Base-by-base conservation (phyloP, 2,113 vertebrate genomes). In the Actinemys pallida region DNA sequence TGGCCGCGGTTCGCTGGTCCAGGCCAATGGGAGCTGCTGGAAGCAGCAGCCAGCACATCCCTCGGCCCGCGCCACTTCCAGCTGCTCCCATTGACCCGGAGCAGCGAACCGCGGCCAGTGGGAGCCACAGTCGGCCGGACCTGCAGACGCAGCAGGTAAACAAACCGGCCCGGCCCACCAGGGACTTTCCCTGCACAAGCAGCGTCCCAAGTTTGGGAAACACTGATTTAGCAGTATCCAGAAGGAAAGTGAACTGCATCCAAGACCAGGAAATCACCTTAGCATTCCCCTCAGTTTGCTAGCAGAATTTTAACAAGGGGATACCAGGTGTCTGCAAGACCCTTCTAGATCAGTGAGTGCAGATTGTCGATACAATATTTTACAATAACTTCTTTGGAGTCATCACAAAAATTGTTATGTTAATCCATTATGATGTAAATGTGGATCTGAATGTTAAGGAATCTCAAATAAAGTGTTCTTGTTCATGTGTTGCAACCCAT, bases 271-370 rank as follows among this genome's bases (percentile, higher is more conserved):
- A 94, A 97, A 89, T 89, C 84, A 92, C 89, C 59, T 80, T 47
- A 59, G 78, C 59, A 78, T 87, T 86, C 87, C 83, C 88, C 47
- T 93, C 89, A 92, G 86, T 31, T 93, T 92, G 84, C 0, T 2
- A 93, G 42, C 27, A 92, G 92, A 90, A 96, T 95, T 94, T 94
- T 95, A 90, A 93, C 50, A 90, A 82, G 57, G 29, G 88, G 25
- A 84, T 83, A 84, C 62, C 87, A 90, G 7, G 84, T 7, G 29
- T 90, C 27, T 84, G 69, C 42, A 86, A 45, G 52, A 29, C 76
- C 24, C 45, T 94, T 88, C 90, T 86, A 56, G 69, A 39, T 72
- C 24, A 78, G 45, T 47, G 75, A 47, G 42, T 78, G 75, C 75
- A 78, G 75, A 47, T 16, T 47, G 10, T 45, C 12, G 11, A 25